phyloP scores from a whole-genome alignment of 2,113 vertebrate species.

The Gnathonemus echidnorhynchus region DNA sequence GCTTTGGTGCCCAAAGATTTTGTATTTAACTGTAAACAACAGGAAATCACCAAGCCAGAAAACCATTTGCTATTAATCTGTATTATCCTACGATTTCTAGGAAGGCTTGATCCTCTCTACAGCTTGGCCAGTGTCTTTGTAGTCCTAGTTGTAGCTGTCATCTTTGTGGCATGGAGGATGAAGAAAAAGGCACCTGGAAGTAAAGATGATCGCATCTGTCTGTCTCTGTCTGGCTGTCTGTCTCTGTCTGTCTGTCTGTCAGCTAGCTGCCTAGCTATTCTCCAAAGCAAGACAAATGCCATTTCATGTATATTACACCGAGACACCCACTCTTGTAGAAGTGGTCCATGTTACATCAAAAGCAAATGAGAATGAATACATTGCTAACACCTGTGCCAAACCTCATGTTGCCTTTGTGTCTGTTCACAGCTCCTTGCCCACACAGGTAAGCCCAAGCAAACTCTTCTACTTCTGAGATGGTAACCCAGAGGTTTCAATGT shows the following conservation, averaged over 20 bases:
- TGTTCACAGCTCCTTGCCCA: not conserved
- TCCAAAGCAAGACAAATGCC: not conserved
- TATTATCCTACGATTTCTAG: not conserved
- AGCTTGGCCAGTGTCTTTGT: not conserved
- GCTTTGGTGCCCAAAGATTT: not conserved
- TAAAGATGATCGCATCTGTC: not conserved
- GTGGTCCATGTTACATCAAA: not conserved
- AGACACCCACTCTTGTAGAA: not conserved
- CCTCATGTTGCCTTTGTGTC: not conserved
- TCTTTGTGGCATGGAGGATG: not conserved
- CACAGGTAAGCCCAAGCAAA: constrained; percentile 2
- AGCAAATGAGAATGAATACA: not conserved
- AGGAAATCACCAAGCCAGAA: not conserved
- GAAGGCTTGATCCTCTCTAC: not conserved
- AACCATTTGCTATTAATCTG: not conserved
- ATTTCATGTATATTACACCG: not conserved
- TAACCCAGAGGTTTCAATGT: not conserved
- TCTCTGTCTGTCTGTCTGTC: not conserved
- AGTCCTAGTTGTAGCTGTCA: not conserved
- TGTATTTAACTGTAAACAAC: not conserved
- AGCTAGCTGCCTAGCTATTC: too few relatives aligned
- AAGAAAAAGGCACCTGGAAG: not conserved
- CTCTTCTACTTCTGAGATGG: not conserved
- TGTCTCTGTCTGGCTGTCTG: not conserved
- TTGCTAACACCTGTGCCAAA: not conserved